Conservation (phyloP, 2,888 invertebrate species). For the Tyria jacobaeae region DNA sequence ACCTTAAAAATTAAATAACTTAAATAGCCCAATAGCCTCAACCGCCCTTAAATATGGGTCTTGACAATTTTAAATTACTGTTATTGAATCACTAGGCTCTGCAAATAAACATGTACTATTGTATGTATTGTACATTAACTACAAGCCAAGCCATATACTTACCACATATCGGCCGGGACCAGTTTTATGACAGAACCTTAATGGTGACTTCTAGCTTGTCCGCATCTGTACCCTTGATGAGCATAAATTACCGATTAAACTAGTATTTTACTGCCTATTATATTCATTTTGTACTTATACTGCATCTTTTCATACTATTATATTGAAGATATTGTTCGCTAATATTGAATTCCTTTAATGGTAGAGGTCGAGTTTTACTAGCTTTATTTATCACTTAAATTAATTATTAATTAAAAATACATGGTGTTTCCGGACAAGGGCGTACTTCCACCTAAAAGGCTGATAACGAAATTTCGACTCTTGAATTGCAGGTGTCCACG, state of each 20-base stretch:
- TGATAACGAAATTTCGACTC: too few species aligned
- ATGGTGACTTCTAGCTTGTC: conserved; percentile 65
- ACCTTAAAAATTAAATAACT: neutral
- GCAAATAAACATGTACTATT: conserved; percentile 14
- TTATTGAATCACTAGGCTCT: conserved; percentile 12
- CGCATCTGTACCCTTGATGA: conserved; percentile 66
- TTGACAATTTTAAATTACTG: neutral
- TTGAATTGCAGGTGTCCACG: too few species aligned
- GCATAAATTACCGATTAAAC: conserved; percentile 67
- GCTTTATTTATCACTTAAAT: too few species aligned
- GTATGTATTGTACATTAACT: conserved; percentile 18
- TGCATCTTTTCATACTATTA: conserved; percentile 34
- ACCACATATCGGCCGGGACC: conserved; percentile 59
- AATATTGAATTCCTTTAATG: conserved; percentile 29
- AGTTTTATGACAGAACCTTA: conserved; percentile 71
- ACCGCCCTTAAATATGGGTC: neutral
- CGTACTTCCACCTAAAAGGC: too few species aligned
- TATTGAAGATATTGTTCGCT: conserved; percentile 31
- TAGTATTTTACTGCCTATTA: conserved; percentile 58
- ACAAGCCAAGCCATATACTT: conserved; percentile 50
- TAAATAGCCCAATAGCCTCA: neutral
- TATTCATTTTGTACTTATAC: conserved; percentile 55
- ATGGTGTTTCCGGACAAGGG: too few species aligned
- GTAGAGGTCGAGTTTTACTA: too few species aligned
- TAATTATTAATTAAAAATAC: too few species aligned